Conservation (phyloP, 2,888 invertebrate genomes). For the Troides oblongomaculatus region DNA sequence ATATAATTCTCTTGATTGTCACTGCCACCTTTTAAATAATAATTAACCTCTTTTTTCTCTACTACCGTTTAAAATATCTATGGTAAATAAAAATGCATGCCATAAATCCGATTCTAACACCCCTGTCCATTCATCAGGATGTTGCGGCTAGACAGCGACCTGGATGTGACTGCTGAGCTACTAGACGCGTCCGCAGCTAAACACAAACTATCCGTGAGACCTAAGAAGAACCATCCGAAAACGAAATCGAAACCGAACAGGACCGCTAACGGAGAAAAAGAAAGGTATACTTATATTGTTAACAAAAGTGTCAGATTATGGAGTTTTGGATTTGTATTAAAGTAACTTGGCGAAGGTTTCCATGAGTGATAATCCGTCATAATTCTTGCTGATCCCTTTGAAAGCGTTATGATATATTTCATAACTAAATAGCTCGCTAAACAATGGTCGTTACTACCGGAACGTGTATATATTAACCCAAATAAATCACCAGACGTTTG, state of each 20-base stretch:
- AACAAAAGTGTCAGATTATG: too few species aligned
- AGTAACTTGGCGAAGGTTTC: too few species aligned
- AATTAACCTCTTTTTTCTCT: too few species aligned
- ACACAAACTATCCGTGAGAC: slow-evolving; percentile 87
- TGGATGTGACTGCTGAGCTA: slow-evolving; percentile 80
- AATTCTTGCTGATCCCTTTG: too few species aligned
- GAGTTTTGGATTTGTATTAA: too few species aligned
- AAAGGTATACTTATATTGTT: slow-evolving; percentile 33
- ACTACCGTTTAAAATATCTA: too few species aligned
- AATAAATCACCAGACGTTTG: slow-evolving; percentile 24
- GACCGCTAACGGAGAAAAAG: slow-evolving; percentile 34
- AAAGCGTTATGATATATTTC: too few species aligned
- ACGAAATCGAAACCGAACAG: slow-evolving; percentile 44
- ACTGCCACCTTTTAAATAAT: too few species aligned
- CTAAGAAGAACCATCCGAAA: slow-evolving; percentile 82
- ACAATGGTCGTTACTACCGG: background rate
- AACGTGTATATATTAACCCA: slow-evolving; percentile 2
- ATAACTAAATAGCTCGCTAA: too few species aligned
- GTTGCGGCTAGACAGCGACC: slow-evolving; percentile 78
- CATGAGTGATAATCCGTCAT: too few species aligned
- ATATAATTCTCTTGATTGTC: too few species aligned
- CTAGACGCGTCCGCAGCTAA: slow-evolving; percentile 87
- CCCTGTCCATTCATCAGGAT: slow-evolving; percentile 69
- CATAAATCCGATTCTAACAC: slow-evolving; percentile 37
- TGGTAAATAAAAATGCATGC: slow-evolving; percentile 9